phyloP scores from a whole-genome alignment of 2,113 vertebrate genomes.

The Talpa occidentalis region DNA sequence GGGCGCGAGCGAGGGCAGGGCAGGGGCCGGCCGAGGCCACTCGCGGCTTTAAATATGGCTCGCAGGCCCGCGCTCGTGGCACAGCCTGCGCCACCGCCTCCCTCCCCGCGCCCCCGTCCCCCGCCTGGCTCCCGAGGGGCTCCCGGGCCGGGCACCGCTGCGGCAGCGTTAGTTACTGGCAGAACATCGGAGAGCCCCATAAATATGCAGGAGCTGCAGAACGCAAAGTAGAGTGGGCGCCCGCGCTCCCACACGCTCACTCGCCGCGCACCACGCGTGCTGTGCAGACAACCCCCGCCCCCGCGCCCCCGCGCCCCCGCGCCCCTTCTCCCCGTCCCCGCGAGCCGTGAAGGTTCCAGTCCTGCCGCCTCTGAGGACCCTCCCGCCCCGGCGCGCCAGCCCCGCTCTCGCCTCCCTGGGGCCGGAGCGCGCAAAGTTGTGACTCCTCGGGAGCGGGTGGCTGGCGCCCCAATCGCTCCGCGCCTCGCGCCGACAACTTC shows the following conservation, averaged over 20 bases:
- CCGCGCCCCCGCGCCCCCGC: neutral
- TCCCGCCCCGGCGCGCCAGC: neutral
- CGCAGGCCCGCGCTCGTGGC: conserved; percentile 63
- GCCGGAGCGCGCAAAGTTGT: conserved; percentile 63
- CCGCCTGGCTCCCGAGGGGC: conserved; percentile 42
- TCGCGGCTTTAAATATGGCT: conserved; percentile 80
- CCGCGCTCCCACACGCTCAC: neutral
- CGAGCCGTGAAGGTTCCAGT: neutral
- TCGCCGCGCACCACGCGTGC: conserved; percentile 27
- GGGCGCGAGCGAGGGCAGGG: conserved; percentile 74
- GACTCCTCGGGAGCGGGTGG: conserved; percentile 40
- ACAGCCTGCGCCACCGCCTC: conserved; percentile 32
- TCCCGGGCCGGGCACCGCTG: neutral
- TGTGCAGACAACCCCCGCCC: neutral
- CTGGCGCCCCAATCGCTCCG: neutral
- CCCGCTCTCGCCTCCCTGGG: neutral
- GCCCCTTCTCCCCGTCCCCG: neutral
- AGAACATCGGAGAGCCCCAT: neutral
- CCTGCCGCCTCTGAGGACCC: neutral
- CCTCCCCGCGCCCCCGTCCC: neutral
- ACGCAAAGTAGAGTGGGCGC: conserved; percentile 55
- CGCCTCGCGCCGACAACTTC: conserved; percentile 45
- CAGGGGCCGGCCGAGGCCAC: conserved; percentile 77
- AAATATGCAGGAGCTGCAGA: conserved; percentile 44
- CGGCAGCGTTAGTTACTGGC: conserved; percentile 33